Evolutionary conservation across 2,113 vertebrate genomes (phyloP).

Genomic region (Nansenia antarctica): DNA sequence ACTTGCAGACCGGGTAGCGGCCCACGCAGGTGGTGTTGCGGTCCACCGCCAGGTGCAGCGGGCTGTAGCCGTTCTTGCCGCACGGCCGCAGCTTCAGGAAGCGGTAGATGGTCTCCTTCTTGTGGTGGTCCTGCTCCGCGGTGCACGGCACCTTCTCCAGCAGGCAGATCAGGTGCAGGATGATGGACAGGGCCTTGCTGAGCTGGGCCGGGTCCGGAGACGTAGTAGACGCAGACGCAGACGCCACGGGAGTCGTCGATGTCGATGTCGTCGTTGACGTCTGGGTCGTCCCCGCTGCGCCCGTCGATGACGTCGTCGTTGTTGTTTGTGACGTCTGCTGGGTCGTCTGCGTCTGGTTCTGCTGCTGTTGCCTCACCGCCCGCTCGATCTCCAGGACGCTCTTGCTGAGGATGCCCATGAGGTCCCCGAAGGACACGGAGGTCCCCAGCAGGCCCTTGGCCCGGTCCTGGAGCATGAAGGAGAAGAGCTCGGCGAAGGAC

Average conservation of each 20-base stretch:
- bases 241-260: too few species aligned
- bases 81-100: conserved; percentile 95
- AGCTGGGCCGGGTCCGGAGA: conserved; percentile 91
- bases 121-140: conserved; percentile 92
- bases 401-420: conserved; percentile 96
- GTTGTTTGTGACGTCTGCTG: too few species aligned
- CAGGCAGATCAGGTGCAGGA: conserved; percentile 96
- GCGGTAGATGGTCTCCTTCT: conserved; percentile 96
- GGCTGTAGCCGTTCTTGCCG: conserved; percentile 95
- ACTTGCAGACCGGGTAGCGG: conserved; percentile 97
- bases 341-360: too few species aligned
- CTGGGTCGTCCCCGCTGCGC: too few species aligned
- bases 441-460: conserved; percentile 95
- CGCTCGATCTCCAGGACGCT: conserved; percentile 96
- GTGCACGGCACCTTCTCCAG: conserved; percentile 96
- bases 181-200: conserved; percentile 97
- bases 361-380: conserved; percentile 88
- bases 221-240: too few species aligned
- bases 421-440: conserved; percentile 93
- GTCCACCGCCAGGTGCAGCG: conserved; percentile 96
- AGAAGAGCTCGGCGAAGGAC: conserved; percentile 97
- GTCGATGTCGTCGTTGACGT: too few species aligned
- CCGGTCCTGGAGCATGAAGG: conserved; percentile 98
- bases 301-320: too few species aligned
- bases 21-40: conserved; percentile 95